Evolutionary conservation across 2,888 invertebrate species (phyloP), one percentile per base, ranked within the genome.

Genomic region (Nasonia oneida): DNA sequence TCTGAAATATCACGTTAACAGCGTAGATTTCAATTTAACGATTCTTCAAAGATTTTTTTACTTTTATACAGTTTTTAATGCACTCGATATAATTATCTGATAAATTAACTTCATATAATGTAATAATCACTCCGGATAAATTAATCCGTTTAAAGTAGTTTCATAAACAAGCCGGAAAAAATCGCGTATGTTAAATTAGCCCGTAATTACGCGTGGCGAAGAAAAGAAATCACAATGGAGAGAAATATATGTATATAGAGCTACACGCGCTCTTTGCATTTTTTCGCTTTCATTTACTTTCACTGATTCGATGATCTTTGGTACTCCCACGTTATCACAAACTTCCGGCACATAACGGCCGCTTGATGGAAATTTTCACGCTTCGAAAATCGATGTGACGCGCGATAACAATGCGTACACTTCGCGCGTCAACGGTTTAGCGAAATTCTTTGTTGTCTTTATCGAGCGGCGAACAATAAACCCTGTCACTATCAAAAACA

Each of bases 231-330:
- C 23, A 75, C 61, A 84, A 70, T 76, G 53, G 33, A 74, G 50
- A 37, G 37, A 37, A 64, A 84, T 76, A 70, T 57, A 47, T 47
- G 33, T 80, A 70, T 57, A 47, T 47, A 42, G 29, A 64, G 23
- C 53, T 23, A 29, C n/a, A 42, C 64, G 50, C 15, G 64, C 57
- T 53, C 39, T 74, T 82, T 79, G 67, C 71, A 80, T 84, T 86
- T 70, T 29, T 84, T 78, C 42, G 67, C 84, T 84, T 84, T 84
- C 84, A 70, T 84, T 86, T 74, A 84, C 84, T 86, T 84, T 86
- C 84, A 86, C 84, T 77, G 84, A 84, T 84, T 86, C 53, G 61
- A 74, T 77, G 81, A 84, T 81, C 61, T 74, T 81, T 50, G 39
- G 33, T 77, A 84, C 57, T 80, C 71, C 74, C 77, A 70, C 39